Evolutionary conservation across 2,888 invertebrate species (phyloP).

Genomic region (Metellina segmentata): DNA sequence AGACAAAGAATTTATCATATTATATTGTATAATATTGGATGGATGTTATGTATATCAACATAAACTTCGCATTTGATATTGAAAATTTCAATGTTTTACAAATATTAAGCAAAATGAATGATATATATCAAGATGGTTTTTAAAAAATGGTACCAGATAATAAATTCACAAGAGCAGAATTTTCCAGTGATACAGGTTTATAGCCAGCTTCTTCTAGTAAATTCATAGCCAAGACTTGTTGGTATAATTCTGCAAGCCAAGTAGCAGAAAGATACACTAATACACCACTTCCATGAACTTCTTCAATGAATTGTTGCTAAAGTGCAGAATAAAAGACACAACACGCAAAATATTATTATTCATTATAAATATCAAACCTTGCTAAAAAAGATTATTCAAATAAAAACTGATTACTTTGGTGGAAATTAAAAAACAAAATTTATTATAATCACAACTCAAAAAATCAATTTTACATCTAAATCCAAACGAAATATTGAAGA

Average conservation of each 20-base stretch:
- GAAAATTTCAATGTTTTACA: too few relatives aligned
- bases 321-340: slow-evolving; percentile 59
- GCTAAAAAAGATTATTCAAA: too few relatives aligned
- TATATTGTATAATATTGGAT: too few relatives aligned
- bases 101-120: too few relatives aligned
- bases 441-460: too few relatives aligned
- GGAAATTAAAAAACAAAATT: too few relatives aligned
- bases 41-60: too few relatives aligned
- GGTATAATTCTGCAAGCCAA: slow-evolving; percentile 96
- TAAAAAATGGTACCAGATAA: slow-evolving; percentile 85
- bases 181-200: slow-evolving; percentile 83
- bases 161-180: slow-evolving; percentile 87
- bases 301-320: slow-evolving; percentile 93
- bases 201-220: slow-evolving; percentile 87
- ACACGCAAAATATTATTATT: neutral
- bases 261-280: slow-evolving; percentile 95
- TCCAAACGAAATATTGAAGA: too few relatives aligned
- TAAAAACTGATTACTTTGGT: too few relatives aligned
- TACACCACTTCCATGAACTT: slow-evolving; percentile 94
- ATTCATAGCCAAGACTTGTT: slow-evolving; percentile 89
- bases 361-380: neutral
- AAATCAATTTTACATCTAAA: too few relatives aligned
- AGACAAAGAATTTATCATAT: too few relatives aligned
- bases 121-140: neutral
- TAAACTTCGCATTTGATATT: too few relatives aligned